phyloP scores from a whole-genome alignment of 2,888 invertebrate species.

The Lasioglossum marginatum region DNA sequence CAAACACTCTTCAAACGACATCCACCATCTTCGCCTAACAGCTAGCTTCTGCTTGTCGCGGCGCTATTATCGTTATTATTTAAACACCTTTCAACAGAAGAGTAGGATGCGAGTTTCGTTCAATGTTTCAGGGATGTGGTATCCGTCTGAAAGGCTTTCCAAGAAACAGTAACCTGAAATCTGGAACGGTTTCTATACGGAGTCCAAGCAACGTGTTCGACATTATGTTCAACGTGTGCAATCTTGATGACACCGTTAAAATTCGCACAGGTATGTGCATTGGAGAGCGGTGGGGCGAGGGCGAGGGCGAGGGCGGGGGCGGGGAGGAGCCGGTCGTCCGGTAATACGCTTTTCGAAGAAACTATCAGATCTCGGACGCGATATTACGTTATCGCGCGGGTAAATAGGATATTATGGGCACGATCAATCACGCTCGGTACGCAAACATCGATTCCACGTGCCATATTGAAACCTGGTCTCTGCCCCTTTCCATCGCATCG shows the following conservation, averaged over 20 bases:
- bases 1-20: neutral
- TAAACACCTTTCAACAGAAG: neutral
- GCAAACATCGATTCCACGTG: conserved; percentile 12
- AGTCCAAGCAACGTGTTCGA: conserved; percentile 12
- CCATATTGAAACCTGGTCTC: conserved; percentile 23
- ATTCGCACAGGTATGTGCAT: neutral
- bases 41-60: neutral
- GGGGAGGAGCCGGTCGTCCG: neutral
- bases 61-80: neutral
- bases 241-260: conserved; percentile 27
- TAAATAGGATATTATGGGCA: conserved; percentile 37
- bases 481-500: neutral
- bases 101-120: neutral
- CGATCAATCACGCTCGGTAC: conserved; percentile 48
- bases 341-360: conserved; percentile 29
- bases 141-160: conserved; percentile 24
- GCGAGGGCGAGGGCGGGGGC: neutral
- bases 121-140: neutral
- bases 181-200: neutral
- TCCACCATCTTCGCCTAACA: neutral
- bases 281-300: neutral
- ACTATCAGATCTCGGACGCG: conserved; percentile 26
- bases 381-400: conserved; percentile 25
- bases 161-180: conserved; percentile 23
- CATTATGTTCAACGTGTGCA: too few relatives aligned